Evolutionary conservation across 2,113 vertebrate genomes (phyloP).

Genomic region (Dicerorhinus sumatrensis): DNA sequence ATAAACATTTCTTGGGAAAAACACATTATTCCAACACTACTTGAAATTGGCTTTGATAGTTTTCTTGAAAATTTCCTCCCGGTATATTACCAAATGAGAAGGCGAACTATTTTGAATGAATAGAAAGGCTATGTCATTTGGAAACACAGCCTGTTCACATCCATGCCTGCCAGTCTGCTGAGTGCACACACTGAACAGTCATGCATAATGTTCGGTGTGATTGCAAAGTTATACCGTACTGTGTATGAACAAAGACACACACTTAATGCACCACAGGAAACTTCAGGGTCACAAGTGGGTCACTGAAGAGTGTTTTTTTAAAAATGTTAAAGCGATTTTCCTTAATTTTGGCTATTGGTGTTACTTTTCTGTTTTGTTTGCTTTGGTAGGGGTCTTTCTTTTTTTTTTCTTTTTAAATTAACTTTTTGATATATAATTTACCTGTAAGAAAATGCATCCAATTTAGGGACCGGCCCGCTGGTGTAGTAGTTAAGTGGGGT

Average conservation of each 20-base stretch:
- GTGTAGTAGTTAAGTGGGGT: too few species aligned
- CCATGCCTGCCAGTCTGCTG: not conserved
- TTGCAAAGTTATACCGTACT: not conserved
- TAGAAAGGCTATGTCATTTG: not conserved
- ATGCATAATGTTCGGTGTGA: not conserved
- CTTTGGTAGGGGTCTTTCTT: not conserved
- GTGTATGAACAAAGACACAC: not conserved
- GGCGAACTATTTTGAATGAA: not conserved
- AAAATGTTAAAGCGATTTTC: not conserved
- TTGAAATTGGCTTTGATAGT: not conserved
- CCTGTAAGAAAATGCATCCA: not conserved
- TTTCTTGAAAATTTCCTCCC: not conserved
- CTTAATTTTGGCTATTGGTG: not conserved
- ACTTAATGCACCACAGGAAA: not conserved
- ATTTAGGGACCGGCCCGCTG: not conserved
- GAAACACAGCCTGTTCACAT: not conserved
- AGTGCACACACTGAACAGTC: not conserved
- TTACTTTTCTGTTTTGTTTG: constrained; percentile 29
- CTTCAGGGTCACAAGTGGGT: not conserved
- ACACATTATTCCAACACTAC: not conserved
- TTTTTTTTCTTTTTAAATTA: not conserved
- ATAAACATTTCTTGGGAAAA: not conserved
- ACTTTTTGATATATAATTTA: constrained; percentile 18
- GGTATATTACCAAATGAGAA: not conserved
- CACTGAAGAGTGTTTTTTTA: not conserved